Conservation (phyloP, 1,140 invertebrate species). For the Drosophila insularis region DNA sequence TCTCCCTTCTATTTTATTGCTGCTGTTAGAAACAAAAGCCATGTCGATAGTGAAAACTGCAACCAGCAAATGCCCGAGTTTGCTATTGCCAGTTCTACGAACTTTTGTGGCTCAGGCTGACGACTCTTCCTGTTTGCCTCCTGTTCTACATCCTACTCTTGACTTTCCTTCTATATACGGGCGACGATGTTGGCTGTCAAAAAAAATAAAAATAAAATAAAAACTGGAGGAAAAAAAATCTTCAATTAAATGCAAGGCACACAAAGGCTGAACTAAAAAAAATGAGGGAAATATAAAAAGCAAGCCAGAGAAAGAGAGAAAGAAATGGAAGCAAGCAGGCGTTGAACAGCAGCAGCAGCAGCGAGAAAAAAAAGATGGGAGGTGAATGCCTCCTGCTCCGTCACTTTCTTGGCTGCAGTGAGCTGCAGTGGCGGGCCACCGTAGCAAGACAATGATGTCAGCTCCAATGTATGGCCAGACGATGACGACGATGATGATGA, state of each 20-base stretch:
- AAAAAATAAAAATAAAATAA: slow-evolving; percentile 38
- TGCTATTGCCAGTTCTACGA: slow-evolving; percentile 9
- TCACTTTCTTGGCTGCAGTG: slow-evolving; percentile 12
- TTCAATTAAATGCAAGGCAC: slow-evolving; percentile 75
- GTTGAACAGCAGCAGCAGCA: slow-evolving; percentile 11
- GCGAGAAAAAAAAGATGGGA: background rate
- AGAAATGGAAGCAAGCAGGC: slow-evolving; percentile 38
- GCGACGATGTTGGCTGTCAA: slow-evolving; percentile 76
- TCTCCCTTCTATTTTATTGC: slow-evolving; percentile 13
- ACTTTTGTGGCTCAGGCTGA: slow-evolving; percentile 6
- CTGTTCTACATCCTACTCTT: slow-evolving; percentile 58
- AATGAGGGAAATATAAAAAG: slow-evolving; percentile 31
- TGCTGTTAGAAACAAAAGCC: slow-evolving; percentile 15
- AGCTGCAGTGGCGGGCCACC: slow-evolving; percentile 33
- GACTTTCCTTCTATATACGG: slow-evolving; percentile 57
- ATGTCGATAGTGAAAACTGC: slow-evolving; percentile 9
- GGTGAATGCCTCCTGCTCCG: slow-evolving; percentile 23
- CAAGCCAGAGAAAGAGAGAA: slow-evolving; percentile 20
- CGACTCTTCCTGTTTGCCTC: slow-evolving; percentile 8
- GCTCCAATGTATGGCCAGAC: slow-evolving; percentile 37
- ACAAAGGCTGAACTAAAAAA: slow-evolving; percentile 61
- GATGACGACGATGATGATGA: background rate
- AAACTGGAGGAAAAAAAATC: slow-evolving; percentile 39
- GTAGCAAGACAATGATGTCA: slow-evolving; percentile 79
- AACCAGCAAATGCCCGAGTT: slow-evolving; percentile 4